A percentile compares a stretch with the other conserved stretches of the same genome.
phyloP scores from a whole-genome alignment of 2,113 vertebrate genomes.

The Stigmatopora argus region DNA sequence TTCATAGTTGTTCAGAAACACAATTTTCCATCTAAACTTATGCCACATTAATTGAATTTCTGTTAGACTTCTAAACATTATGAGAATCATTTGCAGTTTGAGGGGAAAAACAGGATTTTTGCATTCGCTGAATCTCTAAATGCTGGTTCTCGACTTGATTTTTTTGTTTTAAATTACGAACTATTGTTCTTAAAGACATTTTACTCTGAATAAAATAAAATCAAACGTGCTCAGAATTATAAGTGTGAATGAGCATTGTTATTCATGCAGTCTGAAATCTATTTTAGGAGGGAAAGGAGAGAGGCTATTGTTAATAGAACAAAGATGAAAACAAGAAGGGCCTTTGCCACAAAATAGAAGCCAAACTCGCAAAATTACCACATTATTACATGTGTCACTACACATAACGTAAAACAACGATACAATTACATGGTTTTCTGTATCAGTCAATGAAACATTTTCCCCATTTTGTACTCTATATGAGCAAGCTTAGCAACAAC shows the following conservation, averaged over 20 bases:
- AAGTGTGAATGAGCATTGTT: not conserved
- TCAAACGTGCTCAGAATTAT: not conserved
- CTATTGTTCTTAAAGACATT: too few relatives aligned
- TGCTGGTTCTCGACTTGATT: too few relatives aligned
- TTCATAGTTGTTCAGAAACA: too few relatives aligned
- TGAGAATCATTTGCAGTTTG: too few relatives aligned
- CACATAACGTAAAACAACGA: not conserved
- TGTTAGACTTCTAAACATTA: too few relatives aligned
- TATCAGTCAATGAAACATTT: too few relatives aligned
- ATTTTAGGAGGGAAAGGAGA: constrained; percentile 17
- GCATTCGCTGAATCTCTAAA: too few relatives aligned
- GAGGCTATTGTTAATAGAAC: constrained; percentile 71
- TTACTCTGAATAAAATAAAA: not conserved
- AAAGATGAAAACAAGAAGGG: constrained; percentile 67
- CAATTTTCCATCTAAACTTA: too few relatives aligned
- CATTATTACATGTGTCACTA: not conserved
- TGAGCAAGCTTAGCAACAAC: not conserved
- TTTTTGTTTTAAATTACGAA: too few relatives aligned
- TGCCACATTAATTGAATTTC: too few relatives aligned
- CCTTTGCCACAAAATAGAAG: constrained; percentile 3
- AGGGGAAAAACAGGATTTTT: too few relatives aligned
- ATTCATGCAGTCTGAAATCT: constrained; percentile 28
- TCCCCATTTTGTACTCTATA: too few relatives aligned
- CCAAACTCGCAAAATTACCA: not conserved
- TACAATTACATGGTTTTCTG: not conserved